Evolutionary conservation across 2,888 invertebrate genomes (phyloP), one percentile per base, ranked within the genome.

Genomic region (Ctena decussata): DNA sequence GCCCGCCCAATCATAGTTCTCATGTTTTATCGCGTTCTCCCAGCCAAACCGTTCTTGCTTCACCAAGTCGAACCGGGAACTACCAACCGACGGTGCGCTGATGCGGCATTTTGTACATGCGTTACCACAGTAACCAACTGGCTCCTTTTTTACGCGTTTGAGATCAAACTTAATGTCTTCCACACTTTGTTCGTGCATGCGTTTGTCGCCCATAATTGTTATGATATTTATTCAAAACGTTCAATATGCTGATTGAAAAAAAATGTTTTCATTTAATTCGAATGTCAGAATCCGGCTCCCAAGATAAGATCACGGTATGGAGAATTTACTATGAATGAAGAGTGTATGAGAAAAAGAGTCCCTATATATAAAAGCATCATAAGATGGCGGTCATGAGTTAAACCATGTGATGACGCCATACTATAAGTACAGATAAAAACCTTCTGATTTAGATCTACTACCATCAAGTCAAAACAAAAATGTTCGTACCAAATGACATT

Each of bases 341-440:
- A n/a, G n/a, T 57, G 57, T 27, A 1, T 57, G 27, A 27, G 57
- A 8, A 24, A 5, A 57, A 24, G 27, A 27, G 27, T 6, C 2
- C n/a, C 8, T 65, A 65, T 65, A 65, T 21, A 65, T 65, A 12
- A 57, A 24, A 5, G 35, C 3, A 65, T 65, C 65, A 65, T 65
- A 65, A 65, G 65, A 65, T 30, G 35, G 2, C 6, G 8, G 65
- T 65, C 65, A 65, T 65, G 65, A 35, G 65, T 18, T 21, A 18
- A 53, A 11, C 65, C 65, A 65, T 65, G 65, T 65, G 65, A 65
- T 65, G 65, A 65, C 65, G 35, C 65, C 65, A 65, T 35, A 65
- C 35, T 21, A 5, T 53, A 65, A 35, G n/a, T 46, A 11, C n/a
- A 57, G 57, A 57, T 57, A 57, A 57, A 57, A 57, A 57, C 12